Evolutionary conservation across 2,888 invertebrate genomes (phyloP).

Genomic region (Habroteleia sp.): DNA sequence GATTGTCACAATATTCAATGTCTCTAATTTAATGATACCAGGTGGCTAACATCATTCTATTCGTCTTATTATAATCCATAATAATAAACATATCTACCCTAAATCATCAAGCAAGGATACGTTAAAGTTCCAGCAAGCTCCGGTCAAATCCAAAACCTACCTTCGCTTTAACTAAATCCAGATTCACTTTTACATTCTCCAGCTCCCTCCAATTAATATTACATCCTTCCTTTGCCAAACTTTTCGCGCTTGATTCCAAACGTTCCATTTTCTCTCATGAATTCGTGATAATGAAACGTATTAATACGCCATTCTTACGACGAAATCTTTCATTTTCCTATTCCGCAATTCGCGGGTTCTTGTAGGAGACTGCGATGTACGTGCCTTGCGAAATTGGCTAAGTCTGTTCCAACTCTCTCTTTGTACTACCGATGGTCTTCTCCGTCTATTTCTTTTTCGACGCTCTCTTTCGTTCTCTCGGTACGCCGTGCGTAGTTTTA

Average conservation of each 20-base stretch:
- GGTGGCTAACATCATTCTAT: no score
- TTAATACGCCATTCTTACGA: constrained; percentile 60
- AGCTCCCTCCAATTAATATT: constrained; percentile 42
- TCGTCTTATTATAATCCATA: no score
- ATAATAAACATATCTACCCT: not conserved
- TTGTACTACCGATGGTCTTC: constrained; percentile 20
- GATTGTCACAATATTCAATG: no score
- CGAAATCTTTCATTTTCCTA: constrained; percentile 64
- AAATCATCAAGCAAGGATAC: not conserved
- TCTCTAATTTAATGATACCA: no score
- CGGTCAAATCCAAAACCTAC: not conserved
- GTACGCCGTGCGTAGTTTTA: constrained; percentile 78
- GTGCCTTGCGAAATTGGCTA: constrained; percentile 73
- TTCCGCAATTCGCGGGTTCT: constrained; percentile 45
- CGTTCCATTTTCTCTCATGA: constrained; percentile 56
- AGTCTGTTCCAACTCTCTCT: constrained; percentile 70
- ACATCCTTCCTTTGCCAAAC: constrained; percentile 33
- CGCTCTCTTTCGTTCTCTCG: constrained; percentile 58
- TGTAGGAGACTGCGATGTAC: constrained; percentile 65
- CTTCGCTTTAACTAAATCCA: constrained; percentile 2
- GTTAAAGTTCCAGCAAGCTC: not conserved
- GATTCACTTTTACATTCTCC: constrained; percentile 23
- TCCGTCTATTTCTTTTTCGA: constrained; percentile 43
- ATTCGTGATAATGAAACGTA: constrained; percentile 62
- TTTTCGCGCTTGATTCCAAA: constrained; percentile 41